phyloP scores from a whole-genome alignment of 2,113 vertebrate genomes.

The Callorhinus ursinus region DNA sequence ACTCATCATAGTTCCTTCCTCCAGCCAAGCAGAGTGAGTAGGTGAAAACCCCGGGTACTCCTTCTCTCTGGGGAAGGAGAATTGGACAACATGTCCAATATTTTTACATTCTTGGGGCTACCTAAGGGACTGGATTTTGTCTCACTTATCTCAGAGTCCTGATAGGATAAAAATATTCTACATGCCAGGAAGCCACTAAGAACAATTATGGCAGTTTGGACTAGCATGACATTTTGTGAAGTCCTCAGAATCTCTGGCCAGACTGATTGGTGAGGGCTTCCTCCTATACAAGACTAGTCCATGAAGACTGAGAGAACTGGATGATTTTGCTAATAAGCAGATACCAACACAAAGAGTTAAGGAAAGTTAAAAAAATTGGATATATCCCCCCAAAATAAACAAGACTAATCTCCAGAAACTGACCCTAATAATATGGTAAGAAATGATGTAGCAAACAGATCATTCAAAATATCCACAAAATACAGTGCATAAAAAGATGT shows the following conservation, averaged over 20 bases:
- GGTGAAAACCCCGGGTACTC: background rate
- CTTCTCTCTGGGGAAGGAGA: background rate
- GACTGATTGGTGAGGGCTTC: background rate
- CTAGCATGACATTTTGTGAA: background rate
- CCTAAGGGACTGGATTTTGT: background rate
- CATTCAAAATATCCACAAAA: background rate
- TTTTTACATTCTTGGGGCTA: background rate
- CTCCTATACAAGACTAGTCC: background rate
- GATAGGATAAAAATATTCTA: background rate
- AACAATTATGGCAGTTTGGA: background rate
- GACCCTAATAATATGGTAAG: background rate
- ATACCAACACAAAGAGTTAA: background rate
- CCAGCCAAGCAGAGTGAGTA: background rate
- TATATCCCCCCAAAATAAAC: background rate
- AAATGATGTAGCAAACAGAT: background rate
- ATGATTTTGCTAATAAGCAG: background rate
- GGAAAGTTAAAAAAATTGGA: background rate
- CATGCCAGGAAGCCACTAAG: background rate
- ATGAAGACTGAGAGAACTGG: background rate
- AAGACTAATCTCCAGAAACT: background rate
- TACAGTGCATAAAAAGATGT: background rate
- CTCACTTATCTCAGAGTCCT: background rate
- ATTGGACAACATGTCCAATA: background rate
- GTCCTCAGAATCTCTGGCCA: background rate
- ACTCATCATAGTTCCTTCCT: background rate